Conservation (phyloP, 2,113 vertebrate genomes). For the Chamaea fasciata region DNA sequence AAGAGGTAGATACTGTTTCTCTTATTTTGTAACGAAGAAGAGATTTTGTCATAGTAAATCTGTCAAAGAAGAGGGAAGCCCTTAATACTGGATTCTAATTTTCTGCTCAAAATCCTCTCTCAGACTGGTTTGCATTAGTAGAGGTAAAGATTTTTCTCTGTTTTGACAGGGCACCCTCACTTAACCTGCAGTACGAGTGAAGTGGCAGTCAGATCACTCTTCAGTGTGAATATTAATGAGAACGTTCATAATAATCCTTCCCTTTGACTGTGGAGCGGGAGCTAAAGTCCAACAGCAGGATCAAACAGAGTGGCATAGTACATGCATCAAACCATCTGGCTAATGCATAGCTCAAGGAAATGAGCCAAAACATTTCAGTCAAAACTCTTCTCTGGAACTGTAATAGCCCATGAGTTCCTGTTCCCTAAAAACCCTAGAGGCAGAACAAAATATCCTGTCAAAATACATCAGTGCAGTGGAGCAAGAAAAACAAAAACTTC, state of each 20-base stretch:
- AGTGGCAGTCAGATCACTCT: constrained; percentile 4
- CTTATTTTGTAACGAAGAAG: not conserved
- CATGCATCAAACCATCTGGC: constrained; percentile 49
- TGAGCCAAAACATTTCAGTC: constrained; percentile 31
- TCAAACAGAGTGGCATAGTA: constrained; percentile 11
- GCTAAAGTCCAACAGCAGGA: constrained; percentile 20
- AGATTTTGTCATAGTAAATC: not conserved
- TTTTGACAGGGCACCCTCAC: not conserved
- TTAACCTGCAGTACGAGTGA: not conserved
- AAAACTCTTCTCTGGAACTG: constrained; percentile 41
- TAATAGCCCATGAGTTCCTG: constrained; percentile 33
- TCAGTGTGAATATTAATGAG: constrained; percentile 16
- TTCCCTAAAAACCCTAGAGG: constrained; percentile 42
- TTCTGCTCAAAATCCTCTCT: not conserved
- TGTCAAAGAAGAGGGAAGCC: not conserved
- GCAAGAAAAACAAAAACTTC: constrained; percentile 37
- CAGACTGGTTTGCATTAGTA: not conserved
- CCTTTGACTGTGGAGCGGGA: constrained; percentile 12
- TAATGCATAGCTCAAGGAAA: constrained; percentile 48
- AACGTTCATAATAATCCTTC: not conserved
- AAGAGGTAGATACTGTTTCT: not conserved
- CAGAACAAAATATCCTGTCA: constrained; percentile 62
- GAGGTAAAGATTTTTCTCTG: not conserved
- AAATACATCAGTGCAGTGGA: constrained; percentile 50
- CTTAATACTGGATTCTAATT: not conserved